A percentile compares a stretch with the other conserved stretches of the same genome.
These are phyloP conservation scores for Microtus ochrogaster DNA, from an alignment of 2,113 vertebrate genomes.

Conservation along the genomic window DNA sequence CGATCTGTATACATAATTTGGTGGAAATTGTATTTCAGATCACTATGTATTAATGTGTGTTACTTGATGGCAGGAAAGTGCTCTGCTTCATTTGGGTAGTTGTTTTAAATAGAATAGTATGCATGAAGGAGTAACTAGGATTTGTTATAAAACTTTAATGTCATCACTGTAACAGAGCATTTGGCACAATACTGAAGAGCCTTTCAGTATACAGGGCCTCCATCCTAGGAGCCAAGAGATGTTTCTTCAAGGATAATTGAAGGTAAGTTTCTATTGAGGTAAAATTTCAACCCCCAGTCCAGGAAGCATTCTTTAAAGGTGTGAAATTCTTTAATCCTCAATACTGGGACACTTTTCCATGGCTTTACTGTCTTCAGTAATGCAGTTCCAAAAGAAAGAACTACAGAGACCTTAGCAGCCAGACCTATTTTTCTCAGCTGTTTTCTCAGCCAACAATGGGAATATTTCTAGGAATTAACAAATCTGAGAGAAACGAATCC, in stretches of 20 bases:
- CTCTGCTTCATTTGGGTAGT: background rate
- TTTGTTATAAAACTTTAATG: constrained; percentile 47
- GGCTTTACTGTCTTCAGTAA: background rate
- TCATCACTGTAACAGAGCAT: background rate
- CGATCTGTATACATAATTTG: background rate
- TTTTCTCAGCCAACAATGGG: background rate
- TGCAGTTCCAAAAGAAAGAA: constrained; percentile 7
- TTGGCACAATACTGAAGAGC: constrained; percentile 11
- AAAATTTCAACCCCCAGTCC: background rate
- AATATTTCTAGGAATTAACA: constrained; percentile 32
- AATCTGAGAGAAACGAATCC: constrained; percentile 15
- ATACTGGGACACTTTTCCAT: background rate
- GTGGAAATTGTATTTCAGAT: background rate
- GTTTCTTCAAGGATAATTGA: constrained; percentile 53
- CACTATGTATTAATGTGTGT: background rate
- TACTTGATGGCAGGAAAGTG: constrained; percentile 3
- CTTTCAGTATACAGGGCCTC: background rate
- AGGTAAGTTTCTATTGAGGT: constrained; percentile 61
- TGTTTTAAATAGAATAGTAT: constrained; percentile 46
- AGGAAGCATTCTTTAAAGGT: constrained; percentile 42
- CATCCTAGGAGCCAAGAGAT: constrained; percentile 1
- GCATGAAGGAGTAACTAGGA: background rate
- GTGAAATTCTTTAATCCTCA: constrained; percentile 36
- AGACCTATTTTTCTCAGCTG: background rate
- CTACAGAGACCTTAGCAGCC: background rate